phyloP scores from a whole-genome alignment of 2,113 vertebrate species.

The Eonycteris spelaea region DNA sequence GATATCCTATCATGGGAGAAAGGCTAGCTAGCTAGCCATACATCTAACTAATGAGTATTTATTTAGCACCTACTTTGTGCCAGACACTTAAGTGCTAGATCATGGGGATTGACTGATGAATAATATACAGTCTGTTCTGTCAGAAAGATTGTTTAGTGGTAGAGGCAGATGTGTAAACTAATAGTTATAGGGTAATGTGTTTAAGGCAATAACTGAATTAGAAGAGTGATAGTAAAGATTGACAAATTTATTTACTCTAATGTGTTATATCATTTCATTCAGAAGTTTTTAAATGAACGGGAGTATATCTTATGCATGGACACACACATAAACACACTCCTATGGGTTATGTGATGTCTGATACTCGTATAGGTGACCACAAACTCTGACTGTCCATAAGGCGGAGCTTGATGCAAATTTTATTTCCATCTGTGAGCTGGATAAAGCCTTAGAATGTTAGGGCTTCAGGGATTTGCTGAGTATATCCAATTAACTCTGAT shows the following conservation, averaged over 20 bases:
- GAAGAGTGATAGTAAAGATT: neutral
- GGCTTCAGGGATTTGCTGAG: neutral
- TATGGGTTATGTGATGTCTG: neutral
- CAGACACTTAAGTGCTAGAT: neutral
- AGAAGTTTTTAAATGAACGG: neutral
- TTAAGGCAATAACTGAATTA: neutral
- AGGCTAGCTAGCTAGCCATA: neutral
- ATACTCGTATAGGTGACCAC: neutral
- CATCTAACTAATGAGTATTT: neutral
- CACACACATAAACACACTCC: neutral
- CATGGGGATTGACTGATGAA: neutral
- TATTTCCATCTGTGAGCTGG: neutral
- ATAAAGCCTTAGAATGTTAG: neutral
- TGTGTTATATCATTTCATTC: neutral
- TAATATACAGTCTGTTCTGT: neutral
- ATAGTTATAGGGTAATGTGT: neutral
- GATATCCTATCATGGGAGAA: neutral
- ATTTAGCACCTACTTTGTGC: neutral
- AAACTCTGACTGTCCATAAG: neutral
- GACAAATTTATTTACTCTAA: neutral
- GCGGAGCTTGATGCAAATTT: neutral
- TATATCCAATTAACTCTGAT: neutral
- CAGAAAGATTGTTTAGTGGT: neutral
- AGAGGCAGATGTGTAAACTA: neutral
- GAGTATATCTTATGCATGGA: neutral